These are phyloP conservation scores for Muraenolepis orangiensis DNA, from an alignment of 2,797 vertebrate species.

Conservation along the genomic window DNA sequence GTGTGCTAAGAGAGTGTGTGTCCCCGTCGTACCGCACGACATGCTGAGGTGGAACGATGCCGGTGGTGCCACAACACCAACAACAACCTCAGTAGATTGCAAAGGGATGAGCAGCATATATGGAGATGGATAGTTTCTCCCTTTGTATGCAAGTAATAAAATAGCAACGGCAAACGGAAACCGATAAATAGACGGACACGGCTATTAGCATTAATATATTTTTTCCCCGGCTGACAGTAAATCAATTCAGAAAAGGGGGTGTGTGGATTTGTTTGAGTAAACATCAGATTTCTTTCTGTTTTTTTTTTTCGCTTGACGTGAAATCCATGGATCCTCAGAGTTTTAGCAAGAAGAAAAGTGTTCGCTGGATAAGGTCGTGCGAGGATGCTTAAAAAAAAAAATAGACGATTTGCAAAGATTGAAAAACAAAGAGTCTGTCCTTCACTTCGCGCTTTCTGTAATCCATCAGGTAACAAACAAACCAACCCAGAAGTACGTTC, in stretches of 20 bases:
- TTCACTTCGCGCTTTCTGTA: conserved; percentile 16
- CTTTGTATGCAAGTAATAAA: conserved; percentile 57
- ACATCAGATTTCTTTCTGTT: conserved; percentile 70
- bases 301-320: conserved; percentile 59
- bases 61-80: conserved; percentile 55
- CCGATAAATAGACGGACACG: conserved; percentile 66
- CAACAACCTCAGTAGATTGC: conserved; percentile 54
- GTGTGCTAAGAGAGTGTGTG: not conserved
- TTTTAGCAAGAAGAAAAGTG: conserved; percentile 62
- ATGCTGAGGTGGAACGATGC: not conserved
- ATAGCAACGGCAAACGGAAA: conserved; percentile 61
- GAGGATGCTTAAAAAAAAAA: conserved; percentile 43
- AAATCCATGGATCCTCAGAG: conserved; percentile 71
- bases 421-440: conserved; percentile 41
- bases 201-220: conserved; percentile 66
- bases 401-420: conserved; percentile 47
- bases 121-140: conserved; percentile 46
- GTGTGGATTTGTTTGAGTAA: conserved; percentile 66
- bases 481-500: conserved; percentile 30
- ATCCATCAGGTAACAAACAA: conserved; percentile 35
- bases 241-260: conserved; percentile 67
- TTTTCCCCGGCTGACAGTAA: conserved; percentile 63
- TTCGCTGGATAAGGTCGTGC: conserved; percentile 67
- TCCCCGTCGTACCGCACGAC: not conserved
- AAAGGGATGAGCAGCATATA: conserved; percentile 51